Percentiles rank a stretch among this genome's conserved stretches.
Conservation (phyloP, 2,113 vertebrate species). For the Cebus imitator region DNA sequence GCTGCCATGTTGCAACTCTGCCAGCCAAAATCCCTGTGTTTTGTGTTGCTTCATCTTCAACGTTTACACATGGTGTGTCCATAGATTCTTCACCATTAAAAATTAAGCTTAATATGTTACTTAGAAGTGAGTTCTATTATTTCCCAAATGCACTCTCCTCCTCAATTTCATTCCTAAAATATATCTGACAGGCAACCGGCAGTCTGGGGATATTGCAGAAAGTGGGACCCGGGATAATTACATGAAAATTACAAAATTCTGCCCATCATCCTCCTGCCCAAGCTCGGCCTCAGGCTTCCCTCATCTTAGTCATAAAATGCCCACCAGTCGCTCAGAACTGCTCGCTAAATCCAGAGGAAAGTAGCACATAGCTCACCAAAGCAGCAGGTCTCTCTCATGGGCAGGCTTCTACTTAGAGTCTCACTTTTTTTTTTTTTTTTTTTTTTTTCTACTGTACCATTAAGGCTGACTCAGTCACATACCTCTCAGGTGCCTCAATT, state of each 20-base stretch:
- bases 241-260: slow-evolving; percentile 10
- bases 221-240: neutral
- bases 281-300: neutral
- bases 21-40: neutral
- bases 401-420: fast-evolving
- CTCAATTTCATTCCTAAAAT: slow-evolving; percentile 43
- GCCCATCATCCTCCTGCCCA: neutral
- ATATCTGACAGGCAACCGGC: neutral
- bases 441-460: neutral
- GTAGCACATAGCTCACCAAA: neutral
- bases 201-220: neutral
- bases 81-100: neutral
- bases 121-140: slow-evolving; percentile 4
- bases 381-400: neutral
- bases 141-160: neutral
- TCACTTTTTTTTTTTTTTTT: too few species aligned
- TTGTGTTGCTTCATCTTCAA: neutral
- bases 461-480: neutral
- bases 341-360: neutral
- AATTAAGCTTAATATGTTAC: neutral
- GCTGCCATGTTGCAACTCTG: neutral
- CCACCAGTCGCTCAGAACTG: neutral
- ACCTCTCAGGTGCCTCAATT: neutral
- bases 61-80: neutral
- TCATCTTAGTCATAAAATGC: neutral